A percentile compares a stretch with the other conserved stretches of the same genome.
Evolutionary conservation across 1,140 invertebrate genomes (phyloP).

Genomic region (Ceratina calcarata): DNA sequence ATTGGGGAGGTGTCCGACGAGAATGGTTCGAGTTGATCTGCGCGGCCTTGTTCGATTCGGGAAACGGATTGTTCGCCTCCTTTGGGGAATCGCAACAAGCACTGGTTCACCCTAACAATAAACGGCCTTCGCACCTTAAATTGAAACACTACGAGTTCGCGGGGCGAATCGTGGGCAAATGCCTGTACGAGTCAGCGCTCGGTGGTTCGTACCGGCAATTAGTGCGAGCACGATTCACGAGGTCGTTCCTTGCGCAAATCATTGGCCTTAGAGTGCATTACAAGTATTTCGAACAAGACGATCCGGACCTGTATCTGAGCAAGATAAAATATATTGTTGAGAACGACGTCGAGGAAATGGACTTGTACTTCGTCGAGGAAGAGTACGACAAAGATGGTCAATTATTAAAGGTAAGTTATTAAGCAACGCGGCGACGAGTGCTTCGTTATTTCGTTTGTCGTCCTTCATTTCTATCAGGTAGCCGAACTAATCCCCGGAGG

Average conservation of each 20-base stretch:
- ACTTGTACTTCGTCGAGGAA: constrained; percentile 93
- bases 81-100: constrained; percentile 92
- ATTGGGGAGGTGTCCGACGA: constrained; percentile 95
- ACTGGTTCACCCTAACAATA: constrained; percentile 93
- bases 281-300: constrained; percentile 98
- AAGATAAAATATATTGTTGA: constrained; percentile 96
- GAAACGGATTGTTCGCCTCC: constrained; percentile 90
- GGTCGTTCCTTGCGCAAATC: constrained; percentile 96
- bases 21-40: constrained; percentile 97
- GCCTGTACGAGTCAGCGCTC: constrained; percentile 94
- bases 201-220: constrained; percentile 93
- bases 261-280: constrained; percentile 96
- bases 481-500: constrained; percentile 78
- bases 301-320: constrained; percentile 94
- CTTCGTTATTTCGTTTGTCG: not conserved
- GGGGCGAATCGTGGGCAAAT: constrained; percentile 96
- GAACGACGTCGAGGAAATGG: constrained; percentile 92
- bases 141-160: constrained; percentile 96
- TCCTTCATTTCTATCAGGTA: constrained; percentile 53
- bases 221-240: constrained; percentile 93
- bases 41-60: constrained; percentile 91
- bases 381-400: constrained; percentile 91
- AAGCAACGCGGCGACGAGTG: too few relatives aligned
- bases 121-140: constrained; percentile 87
- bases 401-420: constrained; percentile 81